phyloP scores from a whole-genome alignment of 2,797 vertebrate species.

The Poeciliopsis infans region DNA sequence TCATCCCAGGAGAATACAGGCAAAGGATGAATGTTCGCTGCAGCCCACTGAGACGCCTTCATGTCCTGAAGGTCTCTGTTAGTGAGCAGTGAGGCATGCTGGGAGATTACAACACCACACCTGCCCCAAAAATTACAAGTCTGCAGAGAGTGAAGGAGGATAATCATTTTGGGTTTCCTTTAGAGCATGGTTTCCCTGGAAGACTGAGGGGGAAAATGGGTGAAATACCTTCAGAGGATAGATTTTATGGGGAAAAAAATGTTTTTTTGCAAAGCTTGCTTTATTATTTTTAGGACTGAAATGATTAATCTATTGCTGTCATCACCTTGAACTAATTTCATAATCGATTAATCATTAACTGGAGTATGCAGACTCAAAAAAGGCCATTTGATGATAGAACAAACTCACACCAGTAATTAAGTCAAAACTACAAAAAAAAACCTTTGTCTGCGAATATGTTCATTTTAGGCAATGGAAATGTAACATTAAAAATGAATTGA shows the following conservation, averaged over 20 bases:
- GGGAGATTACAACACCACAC: conserved; percentile 29
- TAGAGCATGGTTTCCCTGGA: not conserved
- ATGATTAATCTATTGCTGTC: no score
- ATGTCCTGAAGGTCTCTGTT: conserved; percentile 25
- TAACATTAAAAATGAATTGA: no score
- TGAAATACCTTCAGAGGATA: not conserved
- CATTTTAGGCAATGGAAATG: no score
- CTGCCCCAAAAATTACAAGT: conserved; percentile 1
- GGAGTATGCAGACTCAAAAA: no score
- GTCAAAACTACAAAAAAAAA: no score
- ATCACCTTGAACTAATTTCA: no score
- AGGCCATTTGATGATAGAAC: no score
- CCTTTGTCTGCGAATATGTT: no score
- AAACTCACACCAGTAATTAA: no score
- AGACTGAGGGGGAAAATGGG: not conserved
- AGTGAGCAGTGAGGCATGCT: conserved; percentile 27
- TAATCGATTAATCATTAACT: no score
- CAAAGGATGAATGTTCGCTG: conserved; percentile 24
- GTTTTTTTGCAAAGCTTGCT: not conserved
- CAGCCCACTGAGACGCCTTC: conserved; percentile 31
- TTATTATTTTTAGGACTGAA: not conserved
- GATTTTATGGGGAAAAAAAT: not conserved
- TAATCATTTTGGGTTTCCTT: not conserved
- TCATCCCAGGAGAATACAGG: conserved; percentile 10
- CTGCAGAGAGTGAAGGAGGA: conserved; percentile 1